Conservation (phyloP, 2,888 invertebrate genomes). For the Macrophya annulata region DNA sequence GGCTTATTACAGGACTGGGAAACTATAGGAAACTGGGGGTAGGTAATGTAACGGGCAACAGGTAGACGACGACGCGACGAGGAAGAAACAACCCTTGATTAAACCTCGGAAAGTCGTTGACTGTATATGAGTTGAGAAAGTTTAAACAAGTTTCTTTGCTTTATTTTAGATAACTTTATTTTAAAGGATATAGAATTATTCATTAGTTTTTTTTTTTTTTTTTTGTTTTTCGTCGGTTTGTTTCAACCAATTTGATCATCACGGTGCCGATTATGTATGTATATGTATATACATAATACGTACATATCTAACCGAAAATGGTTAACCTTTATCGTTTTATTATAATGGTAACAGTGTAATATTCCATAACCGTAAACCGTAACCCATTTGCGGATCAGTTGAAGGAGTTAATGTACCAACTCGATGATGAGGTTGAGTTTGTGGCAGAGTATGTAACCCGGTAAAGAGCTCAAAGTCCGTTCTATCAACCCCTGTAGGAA, state of each 20-base stretch:
- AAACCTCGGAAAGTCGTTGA: slow-evolving; percentile 23
- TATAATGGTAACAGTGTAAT: background rate
- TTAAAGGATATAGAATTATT: background rate
- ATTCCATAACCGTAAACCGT: slow-evolving; percentile 13
- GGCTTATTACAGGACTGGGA: slow-evolving; percentile 49
- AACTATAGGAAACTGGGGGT: slow-evolving; percentile 17
- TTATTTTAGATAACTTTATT: background rate
- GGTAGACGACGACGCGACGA: slow-evolving; percentile 25
- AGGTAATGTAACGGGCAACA: slow-evolving; percentile 43
- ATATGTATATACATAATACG: background rate
- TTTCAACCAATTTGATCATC: background rate
- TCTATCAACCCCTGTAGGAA: background rate
- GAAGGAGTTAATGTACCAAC: slow-evolving; percentile 1
- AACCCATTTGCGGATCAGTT: slow-evolving; percentile 2
- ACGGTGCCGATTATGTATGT: background rate
- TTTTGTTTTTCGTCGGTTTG: background rate
- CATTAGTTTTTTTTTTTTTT: background rate
- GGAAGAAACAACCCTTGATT: slow-evolving; percentile 22
- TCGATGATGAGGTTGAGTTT: background rate
- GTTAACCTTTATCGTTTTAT: background rate
- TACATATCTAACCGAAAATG: background rate
- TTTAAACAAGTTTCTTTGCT: background rate
- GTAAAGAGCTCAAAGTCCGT: background rate
- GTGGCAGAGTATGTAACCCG: background rate
- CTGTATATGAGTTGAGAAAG: background rate